These are phyloP conservation scores for Platycercus adscitus DNA, from an alignment of 2,113 vertebrate genomes.

Conservation along the genomic window DNA sequence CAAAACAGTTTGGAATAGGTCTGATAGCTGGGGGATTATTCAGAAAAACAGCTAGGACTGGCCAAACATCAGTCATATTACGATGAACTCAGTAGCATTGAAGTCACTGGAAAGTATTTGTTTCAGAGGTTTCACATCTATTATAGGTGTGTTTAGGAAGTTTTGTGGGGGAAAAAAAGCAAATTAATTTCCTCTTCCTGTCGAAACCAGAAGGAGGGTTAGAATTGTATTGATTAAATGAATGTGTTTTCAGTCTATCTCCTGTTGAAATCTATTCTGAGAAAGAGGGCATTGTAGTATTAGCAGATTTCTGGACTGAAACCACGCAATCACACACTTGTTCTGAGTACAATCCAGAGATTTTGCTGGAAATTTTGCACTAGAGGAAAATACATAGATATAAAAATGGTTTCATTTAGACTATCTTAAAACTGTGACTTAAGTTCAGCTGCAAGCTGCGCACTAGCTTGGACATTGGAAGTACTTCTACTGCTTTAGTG, in stretches of 20 bases:
- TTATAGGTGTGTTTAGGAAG: background rate
- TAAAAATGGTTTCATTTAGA: background rate
- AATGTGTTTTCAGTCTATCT: background rate
- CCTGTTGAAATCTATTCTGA: background rate
- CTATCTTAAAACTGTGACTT: background rate
- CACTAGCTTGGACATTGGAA: background rate
- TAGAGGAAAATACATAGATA: background rate
- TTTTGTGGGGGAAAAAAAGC: background rate
- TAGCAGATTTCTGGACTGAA: background rate
- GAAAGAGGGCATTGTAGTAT: background rate
- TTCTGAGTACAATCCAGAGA: background rate
- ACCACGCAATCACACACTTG: background rate
- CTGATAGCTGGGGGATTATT: background rate
- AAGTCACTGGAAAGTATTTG: background rate
- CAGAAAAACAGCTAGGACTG: background rate
- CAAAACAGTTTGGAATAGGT: background rate
- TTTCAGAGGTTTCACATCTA: background rate
- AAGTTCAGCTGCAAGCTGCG: rapidly evolving
- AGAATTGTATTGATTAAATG: background rate
- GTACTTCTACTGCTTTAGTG: background rate
- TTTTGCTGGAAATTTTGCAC: background rate
- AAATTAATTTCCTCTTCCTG: background rate
- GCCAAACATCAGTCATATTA: background rate
- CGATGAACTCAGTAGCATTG: background rate
- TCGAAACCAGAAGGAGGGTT: background rate